Base-by-base conservation (phyloP, 2,113 vertebrate species). In the Cavia porcellus region DNA sequence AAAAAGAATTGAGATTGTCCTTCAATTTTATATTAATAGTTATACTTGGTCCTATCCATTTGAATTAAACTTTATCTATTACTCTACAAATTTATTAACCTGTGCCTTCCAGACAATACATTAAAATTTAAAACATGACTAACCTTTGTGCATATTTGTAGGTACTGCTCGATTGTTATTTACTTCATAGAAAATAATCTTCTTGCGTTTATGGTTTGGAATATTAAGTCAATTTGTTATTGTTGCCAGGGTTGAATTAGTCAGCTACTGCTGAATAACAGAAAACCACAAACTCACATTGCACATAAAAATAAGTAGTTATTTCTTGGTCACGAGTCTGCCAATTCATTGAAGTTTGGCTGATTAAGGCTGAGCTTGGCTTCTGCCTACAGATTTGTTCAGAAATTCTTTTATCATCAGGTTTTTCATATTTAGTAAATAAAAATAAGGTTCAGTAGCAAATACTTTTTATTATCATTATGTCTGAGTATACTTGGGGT, bases 401-500 rank as follows among this genome's bases (percentile, higher is more conserved):
- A 55, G 35, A 61, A 89, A 42, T 95, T 80, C 47, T 38, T 94
- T 84, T 20, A 35, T 22, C 92, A 82, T 72, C 89, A 45, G 9
- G 68, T 45, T 88, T 89, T 3, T n/a, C 38, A 70, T 38, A 68
- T 50, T 96, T 85, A 35, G 45, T 32, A 94, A 96, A 90, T 47
- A 75, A 87, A 94, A 81, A 38, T 75, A 19, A 75, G 32, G 3
- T 57, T 52, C 47, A 92, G n/a, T 9, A 86, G 70, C 10, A 77
- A 64, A 81, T 80, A 38, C 22, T 64, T 84, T 92, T 64, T 77
- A 66, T 83, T 70, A 47, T 42, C 35, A 62, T 59, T 70, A 28
- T 77, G 55, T 47, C 13, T 55, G 38, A 79, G 38, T 59, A 22
- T 88, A 74, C 28, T 59, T 30, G 20, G 38, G 22, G 15, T 1